A percentile compares a stretch with the other conserved stretches of the same genome.
Evolutionary conservation across 2,113 vertebrate genomes (phyloP).

Genomic region (Aspiorhynchus laticeps): DNA sequence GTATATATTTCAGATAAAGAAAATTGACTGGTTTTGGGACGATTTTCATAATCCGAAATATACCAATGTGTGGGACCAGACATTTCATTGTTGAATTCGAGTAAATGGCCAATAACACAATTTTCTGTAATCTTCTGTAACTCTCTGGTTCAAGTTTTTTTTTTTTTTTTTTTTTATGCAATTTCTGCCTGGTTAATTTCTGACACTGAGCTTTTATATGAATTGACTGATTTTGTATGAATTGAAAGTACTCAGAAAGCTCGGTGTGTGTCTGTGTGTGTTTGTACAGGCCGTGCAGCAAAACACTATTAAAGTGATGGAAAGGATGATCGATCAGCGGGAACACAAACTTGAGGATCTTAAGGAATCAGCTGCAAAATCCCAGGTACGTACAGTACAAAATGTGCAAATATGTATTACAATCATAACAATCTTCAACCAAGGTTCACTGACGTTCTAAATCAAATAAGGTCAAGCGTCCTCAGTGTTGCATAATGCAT

Average conservation of each 20-base stretch:
- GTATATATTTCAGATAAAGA: too few species aligned
- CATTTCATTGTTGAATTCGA: too few species aligned
- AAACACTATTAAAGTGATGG: constrained; percentile 6
- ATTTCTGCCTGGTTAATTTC: neutral
- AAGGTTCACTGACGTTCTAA: neutral
- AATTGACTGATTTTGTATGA: neutral
- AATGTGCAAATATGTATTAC: neutral
- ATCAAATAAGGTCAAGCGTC: neutral
- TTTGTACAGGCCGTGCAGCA: constrained; percentile 54
- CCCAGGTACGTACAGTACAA: constrained; percentile 60
- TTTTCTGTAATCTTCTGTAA: too few species aligned
- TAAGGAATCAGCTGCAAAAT: neutral
- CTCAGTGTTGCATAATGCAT: neutral
- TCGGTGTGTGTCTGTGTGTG: constrained; percentile 22
- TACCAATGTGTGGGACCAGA: too few species aligned
- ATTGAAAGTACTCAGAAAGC: neutral
- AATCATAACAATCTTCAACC: neutral
- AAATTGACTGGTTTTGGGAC: too few species aligned
- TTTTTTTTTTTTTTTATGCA: too few species aligned
- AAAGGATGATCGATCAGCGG: constrained; percentile 41
- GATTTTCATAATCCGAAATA: too few species aligned
- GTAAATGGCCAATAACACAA: too few species aligned
- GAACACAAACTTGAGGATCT: constrained; percentile 50
- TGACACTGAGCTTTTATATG: too few species aligned
- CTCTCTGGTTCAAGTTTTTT: too few species aligned